Base-by-base conservation (phyloP, 2,797 vertebrate species). In the Propithecus deckenii region DNA sequence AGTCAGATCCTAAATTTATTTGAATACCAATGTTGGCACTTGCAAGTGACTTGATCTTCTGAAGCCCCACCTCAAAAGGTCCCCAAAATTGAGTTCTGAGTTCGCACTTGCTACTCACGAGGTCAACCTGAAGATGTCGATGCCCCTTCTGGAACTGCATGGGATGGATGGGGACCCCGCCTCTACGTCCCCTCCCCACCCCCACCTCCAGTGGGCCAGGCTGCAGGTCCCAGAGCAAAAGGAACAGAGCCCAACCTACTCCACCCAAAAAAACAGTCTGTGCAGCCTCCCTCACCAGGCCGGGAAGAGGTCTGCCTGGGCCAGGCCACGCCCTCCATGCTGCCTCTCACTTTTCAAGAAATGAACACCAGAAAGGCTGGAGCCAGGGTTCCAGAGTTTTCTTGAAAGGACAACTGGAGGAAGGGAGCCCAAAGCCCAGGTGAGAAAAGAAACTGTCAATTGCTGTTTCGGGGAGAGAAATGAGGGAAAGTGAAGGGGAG, bases 81-180 rank as follows among this genome's bases (percentile, higher is more conserved):
- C 79, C 48, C 76, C 1, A 4, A 30, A 1, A 23, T 30, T 2
- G 41, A 83, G 67, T 25, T 5, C n/a, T 2, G 48, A 83, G 67
- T 25, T 9, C 14, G 7, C 25, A 12, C n/a, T 28, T 38, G 59
- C 46, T 38, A 41, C 8, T 10, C 3, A 28, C 0, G 3, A 59
- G 30, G 50, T 61, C 28, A 59, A 46, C 48, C 20, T 38, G 43
- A 32, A 65, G 28, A 41, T 2, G 46, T 23, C 22, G 7, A 1
- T 55, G 17, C 2, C 14, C 17, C n/a, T 18, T 57, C 75, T 87
- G 23, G 32, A 59, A 46, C 43, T 43, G 9, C 25, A 20, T 5
- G 25, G 30, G 41, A 55, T 1, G 17, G 41, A 43, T 8, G 23
- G 25, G 63, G 32, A 65, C 63, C 32, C 32, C 32, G 35, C 32